Evolutionary conservation across 2,797 vertebrate genomes (phyloP).

Genomic region (Diceros bicornis): DNA sequence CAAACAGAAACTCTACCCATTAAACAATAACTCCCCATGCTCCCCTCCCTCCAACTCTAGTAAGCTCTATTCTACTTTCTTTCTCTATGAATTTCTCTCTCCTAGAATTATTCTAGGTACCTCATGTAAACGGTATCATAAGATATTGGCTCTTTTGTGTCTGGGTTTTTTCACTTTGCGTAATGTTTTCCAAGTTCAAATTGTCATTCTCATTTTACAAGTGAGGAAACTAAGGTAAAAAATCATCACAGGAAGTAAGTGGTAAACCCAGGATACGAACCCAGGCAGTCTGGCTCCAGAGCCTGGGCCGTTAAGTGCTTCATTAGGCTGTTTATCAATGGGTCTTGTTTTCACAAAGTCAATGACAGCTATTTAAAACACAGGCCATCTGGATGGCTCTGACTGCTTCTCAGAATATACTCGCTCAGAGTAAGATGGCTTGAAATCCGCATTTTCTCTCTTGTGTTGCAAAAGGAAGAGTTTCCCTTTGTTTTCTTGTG

Average conservation of each 20-base stretch:
- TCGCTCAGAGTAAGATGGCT: neutral
- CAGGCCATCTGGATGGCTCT: neutral
- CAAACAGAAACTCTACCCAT: neutral
- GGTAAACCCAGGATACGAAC: neutral
- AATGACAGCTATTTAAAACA: neutral
- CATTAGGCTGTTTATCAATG: neutral
- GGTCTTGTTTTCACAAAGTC: neutral
- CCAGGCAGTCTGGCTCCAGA: neutral
- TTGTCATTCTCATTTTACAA: neutral
- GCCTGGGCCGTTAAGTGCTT: neutral
- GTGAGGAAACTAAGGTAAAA: neutral
- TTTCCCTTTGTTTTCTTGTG: neutral
- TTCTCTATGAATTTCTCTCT: neutral
- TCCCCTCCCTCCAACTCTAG: neutral
- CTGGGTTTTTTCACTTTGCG: neutral
- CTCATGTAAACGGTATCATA: neutral
- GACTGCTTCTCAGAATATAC: neutral
- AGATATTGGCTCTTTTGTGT: neutral
- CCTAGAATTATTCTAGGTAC: neutral
- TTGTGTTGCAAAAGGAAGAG: neutral
- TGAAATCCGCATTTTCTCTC: slow-evolving; percentile 3
- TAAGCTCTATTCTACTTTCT: neutral
- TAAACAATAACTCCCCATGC: neutral
- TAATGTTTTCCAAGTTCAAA: neutral
- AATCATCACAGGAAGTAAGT: neutral